Conservation (phyloP, 2,797 vertebrate genomes). For the Eptatretus atami region DNA sequence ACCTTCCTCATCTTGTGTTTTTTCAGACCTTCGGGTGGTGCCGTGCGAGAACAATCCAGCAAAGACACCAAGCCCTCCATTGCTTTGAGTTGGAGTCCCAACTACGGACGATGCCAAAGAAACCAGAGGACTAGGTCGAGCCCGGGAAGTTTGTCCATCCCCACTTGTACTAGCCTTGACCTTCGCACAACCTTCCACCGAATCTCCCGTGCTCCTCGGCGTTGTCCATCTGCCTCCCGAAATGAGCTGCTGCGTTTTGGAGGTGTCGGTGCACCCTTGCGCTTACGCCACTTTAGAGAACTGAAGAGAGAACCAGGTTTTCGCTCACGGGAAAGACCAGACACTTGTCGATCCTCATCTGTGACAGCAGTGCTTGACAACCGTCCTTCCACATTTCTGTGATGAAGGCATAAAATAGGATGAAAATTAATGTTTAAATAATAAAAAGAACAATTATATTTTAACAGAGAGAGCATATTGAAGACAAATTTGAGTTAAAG, state of each 20-base stretch:
- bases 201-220: neutral
- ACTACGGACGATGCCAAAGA: neutral
- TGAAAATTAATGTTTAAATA: slow-evolving; percentile 8
- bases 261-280: slow-evolving; percentile 53
- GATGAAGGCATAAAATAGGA: neutral
- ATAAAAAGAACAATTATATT: too few species aligned
- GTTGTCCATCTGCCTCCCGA: slow-evolving; percentile 34
- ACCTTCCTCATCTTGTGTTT: too few species aligned
- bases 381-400: too few species aligned
- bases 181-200: neutral
- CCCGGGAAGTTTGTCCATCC: neutral
- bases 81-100: neutral
- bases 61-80: neutral
- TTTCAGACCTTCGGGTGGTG: neutral
- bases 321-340: slow-evolving; percentile 18
- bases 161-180: neutral
- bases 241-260: slow-evolving; percentile 88
- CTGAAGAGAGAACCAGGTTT: slow-evolving; percentile 52
- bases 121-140: neutral
- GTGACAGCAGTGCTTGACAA: too few species aligned
- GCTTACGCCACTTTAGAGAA: slow-evolving; percentile 80
- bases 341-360: neutral
- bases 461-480: too few species aligned
- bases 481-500: too few species aligned
- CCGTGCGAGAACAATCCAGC: neutral